Evolutionary conservation across 2,113 vertebrate genomes (phyloP).

Genomic region (Phodopus roborovskii): DNA sequence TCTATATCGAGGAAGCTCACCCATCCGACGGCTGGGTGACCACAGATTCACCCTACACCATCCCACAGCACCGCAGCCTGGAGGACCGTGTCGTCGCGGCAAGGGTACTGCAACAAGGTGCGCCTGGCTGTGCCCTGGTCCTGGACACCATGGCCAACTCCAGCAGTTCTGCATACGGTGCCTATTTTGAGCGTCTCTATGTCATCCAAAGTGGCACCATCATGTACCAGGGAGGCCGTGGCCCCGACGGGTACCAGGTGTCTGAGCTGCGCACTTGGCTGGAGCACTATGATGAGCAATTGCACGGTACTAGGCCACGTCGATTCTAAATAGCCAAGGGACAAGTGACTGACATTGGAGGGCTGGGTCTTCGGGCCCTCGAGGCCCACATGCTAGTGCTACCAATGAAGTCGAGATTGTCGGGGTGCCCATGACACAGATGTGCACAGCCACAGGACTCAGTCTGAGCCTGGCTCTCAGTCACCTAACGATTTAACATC

Average conservation of each 20-base stretch:
- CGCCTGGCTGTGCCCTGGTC: slow-evolving; percentile 92
- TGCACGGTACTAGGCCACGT: slow-evolving; percentile 83
- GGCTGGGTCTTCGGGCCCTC: slow-evolving; percentile 9
- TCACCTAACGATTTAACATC: background rate
- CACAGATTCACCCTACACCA: slow-evolving; percentile 96
- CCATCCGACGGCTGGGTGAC: slow-evolving; percentile 99
- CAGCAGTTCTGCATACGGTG: slow-evolving; percentile 98
- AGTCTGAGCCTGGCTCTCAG: background rate
- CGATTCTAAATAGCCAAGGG: slow-evolving; percentile 79
- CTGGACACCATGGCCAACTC: slow-evolving; percentile 98
- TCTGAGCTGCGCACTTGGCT: slow-evolving; percentile 96
- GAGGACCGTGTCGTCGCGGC: slow-evolving; percentile 96
- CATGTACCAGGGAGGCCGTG: slow-evolving; percentile 96
- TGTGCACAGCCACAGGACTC: background rate
- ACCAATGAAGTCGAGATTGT: background rate
- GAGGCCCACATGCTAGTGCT: slow-evolving; percentile 20
- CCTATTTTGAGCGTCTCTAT: slow-evolving; percentile 99
- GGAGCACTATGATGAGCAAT: slow-evolving; percentile 90
- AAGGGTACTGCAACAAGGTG: slow-evolving; percentile 91
- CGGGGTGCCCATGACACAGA: background rate
- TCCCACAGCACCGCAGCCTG: slow-evolving; percentile 96
- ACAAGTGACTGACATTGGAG: background rate
- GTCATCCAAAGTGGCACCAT: slow-evolving; percentile 93
- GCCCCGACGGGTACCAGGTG: slow-evolving; percentile 97
- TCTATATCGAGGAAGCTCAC: slow-evolving; percentile 99